Base-by-base conservation (phyloP, 2,888 invertebrate genomes). In the Chydorus sphaericus region DNA sequence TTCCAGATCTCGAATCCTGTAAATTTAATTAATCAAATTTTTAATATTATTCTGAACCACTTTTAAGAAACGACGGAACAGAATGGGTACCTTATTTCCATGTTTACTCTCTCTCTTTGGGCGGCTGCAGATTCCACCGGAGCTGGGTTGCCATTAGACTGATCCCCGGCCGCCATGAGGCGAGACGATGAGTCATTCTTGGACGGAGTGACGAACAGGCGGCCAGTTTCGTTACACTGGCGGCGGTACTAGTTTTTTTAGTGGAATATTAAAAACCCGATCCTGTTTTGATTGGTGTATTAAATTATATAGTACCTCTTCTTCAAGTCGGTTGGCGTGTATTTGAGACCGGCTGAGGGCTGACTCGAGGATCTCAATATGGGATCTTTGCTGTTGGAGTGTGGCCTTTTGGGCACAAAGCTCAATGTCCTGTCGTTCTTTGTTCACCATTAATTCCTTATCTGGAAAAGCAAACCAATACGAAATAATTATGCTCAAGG, bases 341-440 rank as follows among this genome's bases (percentile, higher is more conserved):
- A 83, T 80, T 71, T 92, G 92, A 6, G 91, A 90, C 71, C 89
- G 91, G 56, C 85, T 86, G 60, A 93, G 76, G 56, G 92, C 92
- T 26, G 85, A 88, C 68, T 93, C 91, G 54, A 93, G 75, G 63
- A 93, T 89, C 65, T 89, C 90, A 67, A 92, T 91, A 70, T 92
- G 91, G 28, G 86, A 89, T 60, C 91, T 76, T 68, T 92, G 92
- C 66, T 93, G 92, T 67, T 90, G 87, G 59, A 92, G 71, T 14
- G 91, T 91, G 16, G 86, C 86, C 63, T 87, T 76, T 68, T 91
- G 90, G 1, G 91, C 89, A 16, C 85, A 81, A 66, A 92, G 76
- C 72, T 94, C 92, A 60, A 91, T 85, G 71, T 91, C 90, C 67
- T 92, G 88, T 37, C 90, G 75, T 68, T 93, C 92, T 69, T 89